Evolutionary conservation across 1,140 invertebrate species (phyloP), one percentile per base, ranked within the genome.

Genomic region (Apocrypta bakeri): DNA sequence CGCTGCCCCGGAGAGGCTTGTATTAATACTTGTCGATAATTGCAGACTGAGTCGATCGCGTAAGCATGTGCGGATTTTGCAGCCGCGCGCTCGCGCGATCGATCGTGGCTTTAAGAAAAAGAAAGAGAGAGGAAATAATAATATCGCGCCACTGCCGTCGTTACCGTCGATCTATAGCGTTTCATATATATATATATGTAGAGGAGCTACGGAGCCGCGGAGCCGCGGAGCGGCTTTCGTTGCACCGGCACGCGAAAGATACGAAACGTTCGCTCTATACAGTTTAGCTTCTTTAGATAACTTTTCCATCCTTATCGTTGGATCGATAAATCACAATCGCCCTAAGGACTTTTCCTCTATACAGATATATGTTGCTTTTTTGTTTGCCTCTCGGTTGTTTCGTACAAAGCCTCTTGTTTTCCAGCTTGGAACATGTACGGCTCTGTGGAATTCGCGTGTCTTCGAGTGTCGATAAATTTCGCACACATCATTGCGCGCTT

Each of bases 11-110:
- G 72, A 37, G 48, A n/a, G 64, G 42, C 64, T 29, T 29, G 64
- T 84, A 83, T 85, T 87, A 87, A 88, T 87, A 85, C 77, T 76
- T 72, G 66, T 81, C 84, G 84, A 88, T 90, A 89, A 90, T 89
- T 89, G 87, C 85, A 87, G 84, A 76, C 84, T 79, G 86, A 84
- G 85, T 86, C 85, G 85, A 84, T 87, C 77, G 68, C 78, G 83
- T 74, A 73, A 78, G 84, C 84, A 84, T 56, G 81, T 79, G 56
- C 73, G 84, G 84, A 87, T 81, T 85, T 79, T 85, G 84, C 71
- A 86, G 82, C 84, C 85, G 85, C 37, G 84, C 79, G 82, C 82
- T 84, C 85, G 85, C 37, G 84, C 79, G 82, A 84, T 84, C 84
- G 82, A 85, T 85, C 77, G 56, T 25, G 33, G 6, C 11, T 37